Conservation (phyloP, 2,888 invertebrate species). For the Sthenelais limicola region DNA sequence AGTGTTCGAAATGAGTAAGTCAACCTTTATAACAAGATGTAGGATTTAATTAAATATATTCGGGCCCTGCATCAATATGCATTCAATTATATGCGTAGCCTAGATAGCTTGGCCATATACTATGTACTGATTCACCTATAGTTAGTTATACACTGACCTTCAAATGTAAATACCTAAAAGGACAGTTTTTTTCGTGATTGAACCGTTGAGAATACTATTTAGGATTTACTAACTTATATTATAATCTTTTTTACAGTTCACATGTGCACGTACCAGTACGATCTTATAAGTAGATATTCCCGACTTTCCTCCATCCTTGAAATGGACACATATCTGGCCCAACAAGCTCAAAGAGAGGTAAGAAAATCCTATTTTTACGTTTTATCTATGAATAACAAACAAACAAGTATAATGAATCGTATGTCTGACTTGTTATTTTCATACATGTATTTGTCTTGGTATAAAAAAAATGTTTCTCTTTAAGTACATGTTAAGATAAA, state of each 20-base stretch:
- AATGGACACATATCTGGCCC: constrained; percentile 90
- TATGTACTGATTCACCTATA: no score
- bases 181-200: no score
- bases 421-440: not conserved
- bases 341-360: constrained; percentile 90
- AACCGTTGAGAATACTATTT: no score
- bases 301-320: constrained; percentile 94
- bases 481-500: not conserved
- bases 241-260: constrained; percentile 85
- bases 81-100: no score
- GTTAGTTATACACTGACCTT: no score
- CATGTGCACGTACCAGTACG: constrained; percentile 92
- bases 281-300: constrained; percentile 91
- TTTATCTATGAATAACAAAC: not conserved
- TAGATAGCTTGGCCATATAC: no score
- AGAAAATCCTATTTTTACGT: constrained; percentile 45
- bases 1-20: constrained; percentile 77
- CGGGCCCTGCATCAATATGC: no score
- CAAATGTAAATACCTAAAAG: no score
- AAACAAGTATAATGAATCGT: not conserved
- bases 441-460: not conserved
- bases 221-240: no score
- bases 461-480: not conserved
- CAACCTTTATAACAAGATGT: not conserved
- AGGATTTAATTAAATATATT: no score